Conservation (phyloP, 2,888 invertebrate genomes). For the Conomelus anceps region DNA sequence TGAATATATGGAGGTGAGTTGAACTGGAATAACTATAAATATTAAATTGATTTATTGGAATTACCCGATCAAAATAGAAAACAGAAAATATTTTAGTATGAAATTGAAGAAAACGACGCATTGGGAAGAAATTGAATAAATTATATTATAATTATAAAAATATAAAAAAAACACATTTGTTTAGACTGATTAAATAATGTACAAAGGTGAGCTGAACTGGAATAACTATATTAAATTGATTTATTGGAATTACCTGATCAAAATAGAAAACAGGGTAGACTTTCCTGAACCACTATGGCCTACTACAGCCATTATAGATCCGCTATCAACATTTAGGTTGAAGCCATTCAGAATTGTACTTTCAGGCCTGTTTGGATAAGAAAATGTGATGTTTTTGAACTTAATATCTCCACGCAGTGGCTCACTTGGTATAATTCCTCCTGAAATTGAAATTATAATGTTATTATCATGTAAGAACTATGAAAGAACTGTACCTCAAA, state of each 20-base stretch:
- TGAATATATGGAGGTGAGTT: no score
- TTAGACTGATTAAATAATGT: no score
- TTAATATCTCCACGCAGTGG: conserved; percentile 62
- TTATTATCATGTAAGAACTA: background rate
- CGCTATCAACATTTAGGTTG: conserved; percentile 57
- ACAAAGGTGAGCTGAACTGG: no score
- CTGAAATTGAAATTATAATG: conserved; percentile 40
- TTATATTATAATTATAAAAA: no score
- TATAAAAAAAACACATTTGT: no score
- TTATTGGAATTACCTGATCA: conserved; percentile 41
- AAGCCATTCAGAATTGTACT: conserved; percentile 57
- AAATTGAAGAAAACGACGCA: no score
- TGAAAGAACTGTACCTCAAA: no score
- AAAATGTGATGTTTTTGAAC: conserved; percentile 66
- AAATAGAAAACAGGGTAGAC: conserved; percentile 78
- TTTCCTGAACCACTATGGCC: conserved; percentile 94
- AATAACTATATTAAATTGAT: no score
- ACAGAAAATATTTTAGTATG: no score
- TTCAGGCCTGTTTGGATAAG: conserved; percentile 60
- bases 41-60: no score
- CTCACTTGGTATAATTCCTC: conserved; percentile 51
- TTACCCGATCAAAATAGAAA: conserved; percentile 54
- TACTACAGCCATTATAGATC: conserved; percentile 73
- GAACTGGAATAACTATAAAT: no score
- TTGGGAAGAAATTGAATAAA: no score